These are phyloP conservation scores for Megalurothrips usitatus DNA, from an alignment of 2,888 invertebrate species.

Conservation along the genomic window DNA sequence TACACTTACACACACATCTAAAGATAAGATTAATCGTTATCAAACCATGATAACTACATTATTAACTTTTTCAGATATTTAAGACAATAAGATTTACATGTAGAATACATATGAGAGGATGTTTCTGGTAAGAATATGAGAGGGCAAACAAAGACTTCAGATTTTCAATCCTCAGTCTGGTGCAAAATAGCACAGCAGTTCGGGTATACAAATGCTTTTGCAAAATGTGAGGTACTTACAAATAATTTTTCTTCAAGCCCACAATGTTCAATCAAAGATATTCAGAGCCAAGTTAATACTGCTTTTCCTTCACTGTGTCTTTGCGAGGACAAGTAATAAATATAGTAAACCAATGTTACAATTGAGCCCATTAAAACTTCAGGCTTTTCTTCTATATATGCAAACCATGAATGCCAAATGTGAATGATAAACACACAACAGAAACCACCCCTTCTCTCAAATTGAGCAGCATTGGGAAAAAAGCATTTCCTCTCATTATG, in stretches of 20 bases:
- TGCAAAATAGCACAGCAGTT: no score
- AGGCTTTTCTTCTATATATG: background rate
- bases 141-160: background rate
- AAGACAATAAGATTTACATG: background rate
- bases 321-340: no score
- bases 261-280: no score
- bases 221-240: background rate
- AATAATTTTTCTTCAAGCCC: background rate
- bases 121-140: background rate
- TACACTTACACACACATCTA: slow-evolving; percentile 12
- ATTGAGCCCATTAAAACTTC: background rate
- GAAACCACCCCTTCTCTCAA: background rate
- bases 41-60: background rate
- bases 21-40: background rate
- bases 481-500: slow-evolving; percentile 14
- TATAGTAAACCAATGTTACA: no score
- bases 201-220: no score
- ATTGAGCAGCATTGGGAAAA: slow-evolving; percentile 17
- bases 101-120: background rate
- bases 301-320: no score
- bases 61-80: background rate
- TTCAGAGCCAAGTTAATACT: no score
- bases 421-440: background rate
- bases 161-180: no score
- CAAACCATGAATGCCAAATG: background rate